A percentile compares a stretch with the other conserved stretches of the same genome.
phyloP scores from a whole-genome alignment of 2,113 vertebrate species.

The Lamprotornis superbus region DNA sequence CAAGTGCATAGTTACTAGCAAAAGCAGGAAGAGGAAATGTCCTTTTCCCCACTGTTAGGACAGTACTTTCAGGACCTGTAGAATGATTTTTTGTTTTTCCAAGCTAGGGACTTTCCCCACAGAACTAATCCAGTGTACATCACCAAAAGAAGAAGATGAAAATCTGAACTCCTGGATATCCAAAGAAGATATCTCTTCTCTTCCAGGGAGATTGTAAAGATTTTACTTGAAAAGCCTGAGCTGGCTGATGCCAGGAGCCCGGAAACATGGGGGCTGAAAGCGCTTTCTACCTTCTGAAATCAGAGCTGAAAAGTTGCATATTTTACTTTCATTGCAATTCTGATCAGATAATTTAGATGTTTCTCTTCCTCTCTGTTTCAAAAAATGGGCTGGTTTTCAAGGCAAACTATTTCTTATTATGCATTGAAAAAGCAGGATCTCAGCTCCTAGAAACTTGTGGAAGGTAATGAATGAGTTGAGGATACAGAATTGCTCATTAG shows the following conservation, averaged over 20 bases:
- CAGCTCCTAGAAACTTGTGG: neutral
- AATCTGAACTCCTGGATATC: neutral
- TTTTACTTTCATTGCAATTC: neutral
- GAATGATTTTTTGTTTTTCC: neutral
- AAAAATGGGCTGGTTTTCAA: neutral
- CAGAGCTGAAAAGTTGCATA: neutral
- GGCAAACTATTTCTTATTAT: neutral
- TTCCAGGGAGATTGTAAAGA: neutral
- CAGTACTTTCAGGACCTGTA: neutral
- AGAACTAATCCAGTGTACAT: neutral
- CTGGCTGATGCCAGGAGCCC: neutral
- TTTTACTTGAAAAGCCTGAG: neutral
- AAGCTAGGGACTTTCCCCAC: neutral
- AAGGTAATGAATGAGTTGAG: neutral
- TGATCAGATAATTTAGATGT: neutral
- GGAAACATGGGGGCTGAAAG: neutral
- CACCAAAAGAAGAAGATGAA: neutral
- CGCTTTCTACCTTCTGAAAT: neutral
- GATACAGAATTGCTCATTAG: neutral
- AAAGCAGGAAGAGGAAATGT: neutral
- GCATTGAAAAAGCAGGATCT: neutral
- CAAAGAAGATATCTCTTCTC: neutral
- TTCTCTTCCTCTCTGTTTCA: neutral
- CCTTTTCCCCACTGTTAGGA: neutral
- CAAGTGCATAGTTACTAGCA: neutral